phyloP scores from a whole-genome alignment of 2,888 invertebrate species.

The Philopedon plagiatum region DNA sequence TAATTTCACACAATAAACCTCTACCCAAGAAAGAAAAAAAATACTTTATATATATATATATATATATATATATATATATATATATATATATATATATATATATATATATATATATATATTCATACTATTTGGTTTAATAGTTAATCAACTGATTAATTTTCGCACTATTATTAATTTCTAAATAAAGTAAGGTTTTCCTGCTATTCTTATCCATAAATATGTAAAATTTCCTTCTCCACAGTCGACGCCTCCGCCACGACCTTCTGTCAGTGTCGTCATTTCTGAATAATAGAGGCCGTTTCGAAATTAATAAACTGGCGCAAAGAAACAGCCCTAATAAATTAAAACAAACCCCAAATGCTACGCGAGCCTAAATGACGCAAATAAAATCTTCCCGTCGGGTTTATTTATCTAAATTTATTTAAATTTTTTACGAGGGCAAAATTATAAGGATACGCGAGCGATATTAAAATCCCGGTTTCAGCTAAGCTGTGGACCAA shows the following conservation, averaged over 20 bases:
- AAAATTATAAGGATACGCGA: constrained; percentile 34
- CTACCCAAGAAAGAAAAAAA: too few relatives aligned
- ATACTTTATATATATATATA: too few relatives aligned
- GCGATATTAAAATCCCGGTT: constrained; percentile 43
- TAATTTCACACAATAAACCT: too few relatives aligned
- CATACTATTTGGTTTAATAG: too few relatives aligned
- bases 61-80: too few relatives aligned
- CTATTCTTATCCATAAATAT: background rate
- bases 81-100: too few relatives aligned
- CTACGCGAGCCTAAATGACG: constrained; percentile 21
- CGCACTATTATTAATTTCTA: too few relatives aligned
- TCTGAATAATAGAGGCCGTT: constrained; percentile 36
- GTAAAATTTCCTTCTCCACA: background rate
- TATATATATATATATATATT: too few relatives aligned
- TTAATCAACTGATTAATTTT: too few relatives aligned
- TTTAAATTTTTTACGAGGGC: constrained; percentile 39
- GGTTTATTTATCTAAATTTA: constrained; percentile 43
- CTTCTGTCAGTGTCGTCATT: constrained; percentile 10
- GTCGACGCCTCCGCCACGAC: background rate
- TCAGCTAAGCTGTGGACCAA: constrained; percentile 23
- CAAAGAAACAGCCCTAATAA: constrained; percentile 42
- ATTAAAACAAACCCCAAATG: constrained; percentile 42
- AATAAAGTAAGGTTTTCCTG: too few relatives aligned
- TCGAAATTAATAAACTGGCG: constrained; percentile 42
- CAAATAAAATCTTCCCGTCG: constrained; percentile 33